Conservation (phyloP, 2,113 vertebrate genomes). For the Psilopogon haemacephalus region DNA sequence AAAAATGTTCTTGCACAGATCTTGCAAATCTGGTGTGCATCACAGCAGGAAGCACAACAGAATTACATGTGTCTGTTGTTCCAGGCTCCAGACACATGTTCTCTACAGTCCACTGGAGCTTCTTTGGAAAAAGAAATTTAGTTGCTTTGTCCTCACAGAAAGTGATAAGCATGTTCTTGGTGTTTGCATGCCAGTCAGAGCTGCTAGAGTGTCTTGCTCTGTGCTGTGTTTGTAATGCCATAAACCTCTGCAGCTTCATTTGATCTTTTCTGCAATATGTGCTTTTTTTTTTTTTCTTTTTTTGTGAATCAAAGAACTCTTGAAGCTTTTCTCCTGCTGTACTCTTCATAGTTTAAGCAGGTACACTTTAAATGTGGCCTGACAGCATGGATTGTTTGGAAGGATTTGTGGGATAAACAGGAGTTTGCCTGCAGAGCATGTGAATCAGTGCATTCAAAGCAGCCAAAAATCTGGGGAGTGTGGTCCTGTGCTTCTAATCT, state of each 20-base stretch:
- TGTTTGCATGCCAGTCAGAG: rapidly evolving
- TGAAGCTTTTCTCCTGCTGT: neutral
- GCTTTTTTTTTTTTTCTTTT: neutral
- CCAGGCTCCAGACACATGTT: neutral
- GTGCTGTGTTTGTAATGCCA: rapidly evolving
- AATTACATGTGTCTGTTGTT: neutral
- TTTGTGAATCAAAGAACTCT: neutral
- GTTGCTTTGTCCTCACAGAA: neutral
- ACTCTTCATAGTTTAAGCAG: neutral
- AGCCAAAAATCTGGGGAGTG: neutral
- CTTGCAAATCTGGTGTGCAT: neutral
- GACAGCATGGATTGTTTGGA: neutral
- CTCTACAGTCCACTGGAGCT: rapidly evolving
- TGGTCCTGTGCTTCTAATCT: neutral
- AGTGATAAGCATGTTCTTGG: neutral
- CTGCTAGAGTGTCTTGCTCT: neutral
- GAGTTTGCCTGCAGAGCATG: conserved; percentile 2
- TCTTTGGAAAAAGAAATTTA: neutral
- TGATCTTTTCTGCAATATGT: neutral
- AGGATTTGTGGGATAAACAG: neutral
- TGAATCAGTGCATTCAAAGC: neutral
- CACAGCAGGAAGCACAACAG: neutral
- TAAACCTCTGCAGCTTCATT: neutral
- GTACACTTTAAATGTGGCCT: neutral
- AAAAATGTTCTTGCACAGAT: neutral